Base-by-base conservation (phyloP, 2,888 invertebrate species). In the Autographa pulchrina region DNA sequence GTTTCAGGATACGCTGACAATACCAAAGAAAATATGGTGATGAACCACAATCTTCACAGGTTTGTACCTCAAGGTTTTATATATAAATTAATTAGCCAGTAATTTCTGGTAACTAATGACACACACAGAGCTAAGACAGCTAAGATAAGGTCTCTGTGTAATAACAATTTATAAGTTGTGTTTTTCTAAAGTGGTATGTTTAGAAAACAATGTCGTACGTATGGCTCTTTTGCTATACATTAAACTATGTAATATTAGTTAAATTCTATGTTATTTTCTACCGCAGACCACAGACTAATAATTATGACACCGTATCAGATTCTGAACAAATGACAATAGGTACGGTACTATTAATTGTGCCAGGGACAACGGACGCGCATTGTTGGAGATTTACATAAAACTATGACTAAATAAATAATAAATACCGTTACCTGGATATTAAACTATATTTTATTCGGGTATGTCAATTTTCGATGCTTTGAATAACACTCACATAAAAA, bases 11-110 rank as follows among this genome's bases (percentile, higher is more conserved):
- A 92, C 88, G 90, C 88, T 78, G 90, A 90, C 72, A 92, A 93
- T 75, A 88, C 90, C 90, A 96, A 96, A 92, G 95, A 96, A 81
- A 96, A 92, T 84, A 95, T 96, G 96, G 95, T 96, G 88, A 92
- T 95, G 92, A 96, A 90, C 88, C 94, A 94, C 84, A 96, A 96
- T 80, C 81, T 96, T 78, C 94, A 96, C 88, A 96, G 96, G 96
- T 96, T 78, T 69, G 92, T 91, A 81, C 43, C 31, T 32, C 18
- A 5, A 8, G 41, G 1, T 25, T 25, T 2, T 2, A 25, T 25
- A 25, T 25, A 25, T 25, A 25, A 2, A 25, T 25, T 25, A 25
- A n/a, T n/a, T 25, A 25, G 25, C 25, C 1, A 25, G 25, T 25
- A 25, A 25, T 25, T 25, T 25, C 25, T 25, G 25, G 25, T 25